A percentile compares a stretch with the other conserved stretches of the same genome.
These are phyloP conservation scores for Kryphioiulus occultus DNA, from an alignment of 2,888 invertebrate genomes.

Conservation along the genomic window DNA sequence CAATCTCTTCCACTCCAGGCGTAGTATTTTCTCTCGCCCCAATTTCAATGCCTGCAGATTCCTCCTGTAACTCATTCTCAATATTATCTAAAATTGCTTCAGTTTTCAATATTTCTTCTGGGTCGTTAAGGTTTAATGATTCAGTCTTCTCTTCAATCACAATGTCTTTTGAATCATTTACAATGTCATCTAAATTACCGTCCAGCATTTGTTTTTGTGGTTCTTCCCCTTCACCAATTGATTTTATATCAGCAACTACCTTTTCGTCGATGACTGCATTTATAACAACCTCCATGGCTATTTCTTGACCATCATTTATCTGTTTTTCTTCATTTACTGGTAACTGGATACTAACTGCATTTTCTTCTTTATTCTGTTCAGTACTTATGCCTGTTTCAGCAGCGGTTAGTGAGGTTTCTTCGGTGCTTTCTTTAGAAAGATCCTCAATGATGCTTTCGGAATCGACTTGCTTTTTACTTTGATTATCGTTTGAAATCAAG, in stretches of 20 bases:
- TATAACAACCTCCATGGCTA: neutral
- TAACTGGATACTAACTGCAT: neutral
- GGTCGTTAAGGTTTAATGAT: neutral
- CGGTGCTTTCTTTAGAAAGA: neutral
- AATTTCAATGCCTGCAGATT: neutral
- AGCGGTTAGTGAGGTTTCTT: neutral
- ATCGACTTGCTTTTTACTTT: neutral
- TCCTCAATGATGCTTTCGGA: neutral
- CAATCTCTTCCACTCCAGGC: neutral
- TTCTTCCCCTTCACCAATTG: neutral
- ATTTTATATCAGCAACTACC: neutral
- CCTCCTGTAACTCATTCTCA: neutral
- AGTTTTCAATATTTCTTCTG: neutral
- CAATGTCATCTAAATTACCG: neutral
- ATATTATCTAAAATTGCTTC: neutral
- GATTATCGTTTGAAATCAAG: neutral
- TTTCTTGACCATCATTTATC: neutral
- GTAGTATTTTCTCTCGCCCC: neutral
- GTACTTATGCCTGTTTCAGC: neutral
- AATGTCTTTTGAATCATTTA: neutral
- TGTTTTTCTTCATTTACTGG: neutral
- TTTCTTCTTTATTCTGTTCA: neutral
- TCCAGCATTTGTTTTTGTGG: neutral
- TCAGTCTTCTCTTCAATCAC: neutral
- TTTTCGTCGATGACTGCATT: neutral